Evolutionary conservation across 2,113 vertebrate genomes (phyloP), one percentile per base, ranked within the genome.

Genomic region (Pangasianodon gigas): DNA sequence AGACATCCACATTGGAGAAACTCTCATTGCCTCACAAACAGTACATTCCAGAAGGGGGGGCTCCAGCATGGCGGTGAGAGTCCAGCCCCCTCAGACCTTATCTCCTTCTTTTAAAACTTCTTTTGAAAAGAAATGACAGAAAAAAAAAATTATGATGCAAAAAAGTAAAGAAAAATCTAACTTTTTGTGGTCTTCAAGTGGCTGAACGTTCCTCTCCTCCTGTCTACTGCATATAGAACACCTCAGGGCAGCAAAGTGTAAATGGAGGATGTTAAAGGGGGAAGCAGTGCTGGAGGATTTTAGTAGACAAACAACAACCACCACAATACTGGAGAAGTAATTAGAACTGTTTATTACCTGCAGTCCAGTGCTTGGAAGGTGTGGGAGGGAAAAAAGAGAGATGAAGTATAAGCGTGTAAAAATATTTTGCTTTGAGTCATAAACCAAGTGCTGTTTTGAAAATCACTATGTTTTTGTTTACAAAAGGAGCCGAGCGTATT

Each of bases 311-410:
- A n/a, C 13, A 52, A 32, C 79, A 82, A 82, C 16, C 19, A 37
- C 79, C 3, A 37, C 80, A 56, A 54, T 4, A 10, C 80, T 21
- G 16, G 3, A 56, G 16, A 56, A 82, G n/a, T 4, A 82, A 56
- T 52, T 56, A 58, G 52, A 83, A 37, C 18, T 83, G 54, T 83
- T 83, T 83, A 58, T 56, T 83, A 37, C 81, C 29, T 58, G 81
- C 81, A 83, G n/a, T 58, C 32, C 19, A 21, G 18, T 21, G 52
- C 52, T 52, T 51, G 74, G 46, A 51, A 16, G 11, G 21, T 51
- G 41, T 46, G 41, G 37, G 19, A 21, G 71, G 21, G 44, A 18
- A 37, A 18, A 7, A 18, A 37, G 1, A 71, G 29, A 51, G 44
- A 54, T 7, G 77, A 81, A n/a, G 48, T n/a, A 32, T 8, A 7